Conservation (phyloP, 2,888 invertebrate genomes). For the Drosophila atripex region DNA sequence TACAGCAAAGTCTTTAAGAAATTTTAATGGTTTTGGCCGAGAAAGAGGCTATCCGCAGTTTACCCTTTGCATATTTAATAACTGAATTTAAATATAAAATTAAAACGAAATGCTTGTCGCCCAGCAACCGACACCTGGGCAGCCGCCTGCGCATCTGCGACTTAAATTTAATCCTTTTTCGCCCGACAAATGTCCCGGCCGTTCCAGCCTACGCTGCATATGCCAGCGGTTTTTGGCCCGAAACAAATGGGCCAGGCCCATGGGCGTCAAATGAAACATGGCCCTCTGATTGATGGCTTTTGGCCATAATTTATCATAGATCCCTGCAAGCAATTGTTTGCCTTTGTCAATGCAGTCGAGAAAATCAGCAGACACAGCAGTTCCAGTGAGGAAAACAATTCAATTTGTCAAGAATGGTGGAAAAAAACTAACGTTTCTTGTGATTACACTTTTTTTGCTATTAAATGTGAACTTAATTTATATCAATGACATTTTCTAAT, state of each 20-base stretch:
- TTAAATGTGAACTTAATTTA: too few relatives aligned
- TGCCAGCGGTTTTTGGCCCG: slow-evolving; percentile 22
- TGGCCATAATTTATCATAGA: slow-evolving; percentile 79
- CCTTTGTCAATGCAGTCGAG: slow-evolving; percentile 59
- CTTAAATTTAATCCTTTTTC: slow-evolving; percentile 70
- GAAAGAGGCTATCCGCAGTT: slow-evolving; percentile 63
- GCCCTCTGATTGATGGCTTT: slow-evolving; percentile 76
- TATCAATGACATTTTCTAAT: too few relatives aligned
- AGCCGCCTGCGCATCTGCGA: slow-evolving; percentile 55
- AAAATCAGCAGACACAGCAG: slow-evolving; percentile 34
- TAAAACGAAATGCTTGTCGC: slow-evolving; percentile 89
- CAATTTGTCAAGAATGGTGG: not conserved
- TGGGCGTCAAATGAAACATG: slow-evolving; percentile 74
- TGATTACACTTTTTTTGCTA: not conserved
- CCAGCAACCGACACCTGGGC: slow-evolving; percentile 64
- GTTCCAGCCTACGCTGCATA: slow-evolving; percentile 14
- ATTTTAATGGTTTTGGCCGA: slow-evolving; percentile 73
- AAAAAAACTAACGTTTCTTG: not conserved
- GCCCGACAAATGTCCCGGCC: not conserved
- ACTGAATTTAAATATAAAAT: slow-evolving; percentile 82
- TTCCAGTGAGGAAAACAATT: not conserved
- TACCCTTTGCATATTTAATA: slow-evolving; percentile 79
- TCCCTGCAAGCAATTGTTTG: slow-evolving; percentile 47
- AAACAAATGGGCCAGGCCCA: slow-evolving; percentile 66
- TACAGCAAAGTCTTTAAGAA: slow-evolving; percentile 69